Evolutionary conservation across 2,888 invertebrate genomes (phyloP).

Genomic region (Athetis lepigone): DNA sequence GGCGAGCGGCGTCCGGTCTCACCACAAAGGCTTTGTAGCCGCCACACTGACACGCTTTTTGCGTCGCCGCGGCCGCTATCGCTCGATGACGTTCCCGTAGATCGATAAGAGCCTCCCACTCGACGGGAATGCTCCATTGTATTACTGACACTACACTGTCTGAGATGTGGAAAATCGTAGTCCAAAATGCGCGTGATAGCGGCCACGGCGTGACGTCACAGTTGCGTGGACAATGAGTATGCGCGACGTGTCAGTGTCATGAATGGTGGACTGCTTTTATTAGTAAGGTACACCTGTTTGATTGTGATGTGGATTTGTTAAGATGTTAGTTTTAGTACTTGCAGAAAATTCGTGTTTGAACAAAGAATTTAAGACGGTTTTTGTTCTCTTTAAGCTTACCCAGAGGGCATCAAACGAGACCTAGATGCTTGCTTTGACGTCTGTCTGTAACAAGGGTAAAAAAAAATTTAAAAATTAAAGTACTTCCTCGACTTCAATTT

Average conservation of each 20-base stretch:
- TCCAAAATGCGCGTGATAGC: constrained; percentile 81
- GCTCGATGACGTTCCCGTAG: constrained; percentile 89
- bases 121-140: constrained; percentile 88
- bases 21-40: constrained; percentile 88
- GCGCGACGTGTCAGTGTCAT: constrained; percentile 58
- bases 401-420: no score
- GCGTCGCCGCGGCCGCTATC: constrained; percentile 87
- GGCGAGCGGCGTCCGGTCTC: constrained; percentile 87
- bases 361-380: no score
- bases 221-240: constrained; percentile 66
- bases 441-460: no score
- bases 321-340: background rate
- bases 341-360: background rate
- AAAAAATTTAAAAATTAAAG: no score
- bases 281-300: constrained; percentile 54
- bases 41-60: constrained; percentile 90
- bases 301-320: constrained; percentile 40
- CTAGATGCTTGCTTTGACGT: no score
- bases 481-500: no score
- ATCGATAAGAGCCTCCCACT: constrained; percentile 90
- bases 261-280: constrained; percentile 61
- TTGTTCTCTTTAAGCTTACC: no score
- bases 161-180: constrained; percentile 88
- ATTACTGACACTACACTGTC: constrained; percentile 86
- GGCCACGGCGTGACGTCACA: constrained; percentile 66